Conservation (phyloP, 1,140 invertebrate genomes). For the Nasonia giraulti region DNA sequence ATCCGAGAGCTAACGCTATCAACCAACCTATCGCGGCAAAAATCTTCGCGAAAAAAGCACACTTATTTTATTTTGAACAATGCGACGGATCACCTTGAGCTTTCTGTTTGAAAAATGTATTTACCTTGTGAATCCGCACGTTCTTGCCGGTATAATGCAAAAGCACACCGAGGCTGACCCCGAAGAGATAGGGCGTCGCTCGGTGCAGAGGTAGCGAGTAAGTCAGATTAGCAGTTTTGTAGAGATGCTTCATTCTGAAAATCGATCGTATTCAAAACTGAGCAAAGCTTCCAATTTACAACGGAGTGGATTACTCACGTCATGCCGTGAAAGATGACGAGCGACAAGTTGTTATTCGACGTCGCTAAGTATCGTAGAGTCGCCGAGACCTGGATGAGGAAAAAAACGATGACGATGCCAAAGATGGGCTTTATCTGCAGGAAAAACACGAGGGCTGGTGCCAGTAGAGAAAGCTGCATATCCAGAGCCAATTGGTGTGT, state of each 20-base stretch:
- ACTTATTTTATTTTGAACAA: background rate
- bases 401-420: slow-evolving; percentile 74
- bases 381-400: slow-evolving; percentile 76
- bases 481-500: slow-evolving; percentile 86
- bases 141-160: slow-evolving; percentile 74
- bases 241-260: slow-evolving; percentile 79
- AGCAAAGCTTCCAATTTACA: background rate
- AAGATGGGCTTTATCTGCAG: slow-evolving; percentile 76
- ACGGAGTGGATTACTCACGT: slow-evolving; percentile 72
- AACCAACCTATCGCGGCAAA: slow-evolving; percentile 76
- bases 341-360: slow-evolving; percentile 76
- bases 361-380: slow-evolving; percentile 78
- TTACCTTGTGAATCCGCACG: slow-evolving; percentile 70
- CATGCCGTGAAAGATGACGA: slow-evolving; percentile 80
- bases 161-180: slow-evolving; percentile 77
- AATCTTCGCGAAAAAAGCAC: slow-evolving; percentile 64
- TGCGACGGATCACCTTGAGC: no score
- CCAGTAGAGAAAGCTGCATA: slow-evolving; percentile 86
- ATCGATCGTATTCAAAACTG: background rate
- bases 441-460: slow-evolving; percentile 82
- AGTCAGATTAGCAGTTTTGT: slow-evolving; percentile 79
- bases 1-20: slow-evolving; percentile 71
- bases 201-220: slow-evolving; percentile 79
- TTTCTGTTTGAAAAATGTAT: slow-evolving; percentile 19
- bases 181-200: slow-evolving; percentile 80